phyloP scores from a whole-genome alignment of 1,140 invertebrate species.

The Drosophila lacteicornis region DNA sequence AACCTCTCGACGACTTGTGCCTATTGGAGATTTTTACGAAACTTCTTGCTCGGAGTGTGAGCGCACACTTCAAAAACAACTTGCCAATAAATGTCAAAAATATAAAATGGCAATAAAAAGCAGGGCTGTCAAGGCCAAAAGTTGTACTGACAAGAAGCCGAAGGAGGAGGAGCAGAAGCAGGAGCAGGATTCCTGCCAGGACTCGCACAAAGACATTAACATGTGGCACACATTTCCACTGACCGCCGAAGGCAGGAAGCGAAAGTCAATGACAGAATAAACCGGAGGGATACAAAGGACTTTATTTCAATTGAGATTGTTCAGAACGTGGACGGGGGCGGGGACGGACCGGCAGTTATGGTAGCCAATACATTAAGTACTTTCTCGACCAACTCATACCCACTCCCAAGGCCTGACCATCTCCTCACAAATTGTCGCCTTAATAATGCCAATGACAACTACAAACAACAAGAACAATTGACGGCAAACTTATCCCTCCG shows the following conservation, averaged over 20 bases:
- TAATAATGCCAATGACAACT: slow-evolving; percentile 58
- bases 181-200: slow-evolving; percentile 15
- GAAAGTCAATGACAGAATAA: slow-evolving; percentile 48
- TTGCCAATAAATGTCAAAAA: slow-evolving; percentile 65
- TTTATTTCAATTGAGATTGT: slow-evolving; percentile 43
- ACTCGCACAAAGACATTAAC: slow-evolving; percentile 58
- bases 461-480: slow-evolving; percentile 39
- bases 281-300: slow-evolving; percentile 44
- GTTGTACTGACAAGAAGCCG: slow-evolving; percentile 36
- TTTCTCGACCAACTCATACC: slow-evolving; percentile 36
- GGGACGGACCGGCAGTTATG: neutral
- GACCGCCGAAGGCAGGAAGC: slow-evolving; percentile 50
- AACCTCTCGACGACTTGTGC: neutral
- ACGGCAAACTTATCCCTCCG: slow-evolving; percentile 13
- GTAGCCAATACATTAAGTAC: slow-evolving; percentile 57
- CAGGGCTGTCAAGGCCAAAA: slow-evolving; percentile 56
- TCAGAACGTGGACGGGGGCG: no score
- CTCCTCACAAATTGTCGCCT: slow-evolving; percentile 48
- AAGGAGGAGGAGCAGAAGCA: neutral
- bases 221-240: slow-evolving; percentile 58
- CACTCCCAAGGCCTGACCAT: slow-evolving; percentile 2
- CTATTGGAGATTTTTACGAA: slow-evolving; percentile 2
- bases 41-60: slow-evolving; percentile 1
- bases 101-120: slow-evolving; percentile 57
- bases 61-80: slow-evolving; percentile 53